Evolutionary conservation across 2,797 vertebrate species (phyloP).

Genomic region (Acipenser oxyrinchus): DNA sequence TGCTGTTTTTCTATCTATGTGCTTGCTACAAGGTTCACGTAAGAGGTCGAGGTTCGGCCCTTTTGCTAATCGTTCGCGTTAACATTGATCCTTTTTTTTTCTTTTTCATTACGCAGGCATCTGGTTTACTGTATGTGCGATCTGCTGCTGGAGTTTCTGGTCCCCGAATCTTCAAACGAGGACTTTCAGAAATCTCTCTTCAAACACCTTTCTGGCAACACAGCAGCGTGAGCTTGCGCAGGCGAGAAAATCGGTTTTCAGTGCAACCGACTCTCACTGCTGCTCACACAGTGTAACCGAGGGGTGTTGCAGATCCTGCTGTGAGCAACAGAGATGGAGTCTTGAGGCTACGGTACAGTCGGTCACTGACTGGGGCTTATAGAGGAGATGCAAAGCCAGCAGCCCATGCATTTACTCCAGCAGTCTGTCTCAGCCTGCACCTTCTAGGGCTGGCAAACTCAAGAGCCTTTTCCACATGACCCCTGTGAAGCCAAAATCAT

Average conservation of each 20-base stretch:
- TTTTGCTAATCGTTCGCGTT: neutral
- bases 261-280: too few species aligned
- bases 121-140: constrained; percentile 81
- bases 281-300: neutral
- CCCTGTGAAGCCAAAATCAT: neutral
- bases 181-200: constrained; percentile 52
- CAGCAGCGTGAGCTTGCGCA: constrained; percentile 25
- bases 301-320: neutral
- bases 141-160: constrained; percentile 77
- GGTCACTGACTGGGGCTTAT: too few species aligned
- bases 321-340: too few species aligned
- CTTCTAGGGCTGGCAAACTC: neutral
- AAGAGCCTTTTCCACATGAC: neutral
- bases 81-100: constrained; percentile 19
- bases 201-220: constrained; percentile 43
- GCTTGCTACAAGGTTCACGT: neutral
- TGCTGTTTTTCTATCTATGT: neutral
- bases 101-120: constrained; percentile 61
- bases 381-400: neutral
- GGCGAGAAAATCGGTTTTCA: constrained; percentile 31
- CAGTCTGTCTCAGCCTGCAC: neutral
- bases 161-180: constrained; percentile 59
- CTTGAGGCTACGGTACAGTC: too few species aligned
- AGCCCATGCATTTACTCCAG: neutral
- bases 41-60: neutral